These are phyloP conservation scores for Lamproptera curius DNA, from an alignment of 2,888 invertebrate genomes.

Conservation along the genomic window DNA sequence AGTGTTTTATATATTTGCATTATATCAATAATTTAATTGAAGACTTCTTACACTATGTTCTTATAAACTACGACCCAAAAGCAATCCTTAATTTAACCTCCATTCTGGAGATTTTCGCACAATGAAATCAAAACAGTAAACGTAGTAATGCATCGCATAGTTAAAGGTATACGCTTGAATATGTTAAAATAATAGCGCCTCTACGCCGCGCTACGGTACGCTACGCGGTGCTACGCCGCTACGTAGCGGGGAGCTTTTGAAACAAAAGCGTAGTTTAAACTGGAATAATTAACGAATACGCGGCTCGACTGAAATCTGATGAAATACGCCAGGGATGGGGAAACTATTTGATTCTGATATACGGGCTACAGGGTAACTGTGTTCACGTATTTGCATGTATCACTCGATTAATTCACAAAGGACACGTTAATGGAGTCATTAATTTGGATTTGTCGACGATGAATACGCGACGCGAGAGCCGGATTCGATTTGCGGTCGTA, in stretches of 20 bases:
- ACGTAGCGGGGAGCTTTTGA: constrained; percentile 1
- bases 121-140: background rate
- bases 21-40: no score
- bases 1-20: no score
- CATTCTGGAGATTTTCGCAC: background rate
- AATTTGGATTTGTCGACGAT: no score
- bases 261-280: constrained; percentile 12
- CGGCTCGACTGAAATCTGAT: constrained; percentile 12
- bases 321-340: constrained; percentile 8
- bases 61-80: no score
- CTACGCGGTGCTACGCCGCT: background rate
- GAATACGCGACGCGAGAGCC: no score
- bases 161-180: no score
- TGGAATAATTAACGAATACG: constrained; percentile 12
- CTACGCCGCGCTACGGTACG: constrained; percentile 9
- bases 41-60: no score
- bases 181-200: no score
- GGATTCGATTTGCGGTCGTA: no score
- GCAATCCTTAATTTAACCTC: no score
- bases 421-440: no score
- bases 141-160: background rate
- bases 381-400: background rate
- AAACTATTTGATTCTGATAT: constrained; percentile 12
- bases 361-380: constrained; percentile 5
- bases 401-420: constrained; percentile 2